Percentiles rank a stretch among this genome's conserved stretches.
Evolutionary conservation across 2,113 vertebrate genomes (phyloP).

Genomic region (Phasianus colchicus): DNA sequence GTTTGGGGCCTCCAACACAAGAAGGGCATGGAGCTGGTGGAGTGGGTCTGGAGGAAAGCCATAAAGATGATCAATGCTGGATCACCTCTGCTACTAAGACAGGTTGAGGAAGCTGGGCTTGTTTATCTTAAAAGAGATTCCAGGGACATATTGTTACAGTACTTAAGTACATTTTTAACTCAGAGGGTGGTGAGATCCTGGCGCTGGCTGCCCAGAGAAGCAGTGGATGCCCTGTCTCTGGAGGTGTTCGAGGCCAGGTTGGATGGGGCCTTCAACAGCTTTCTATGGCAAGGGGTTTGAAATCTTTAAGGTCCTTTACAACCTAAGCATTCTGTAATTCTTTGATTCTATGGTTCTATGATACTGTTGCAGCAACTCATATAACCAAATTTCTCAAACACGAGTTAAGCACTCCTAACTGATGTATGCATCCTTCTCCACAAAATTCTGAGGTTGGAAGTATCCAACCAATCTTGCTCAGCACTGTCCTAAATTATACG

Average conservation of each 20-base stretch:
- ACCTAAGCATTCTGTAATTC: background rate
- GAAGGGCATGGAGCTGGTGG: background rate
- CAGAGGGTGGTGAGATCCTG: background rate
- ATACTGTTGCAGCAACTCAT: accelerated
- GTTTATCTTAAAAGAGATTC: too few species aligned
- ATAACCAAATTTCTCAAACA: background rate
- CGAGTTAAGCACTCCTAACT: background rate
- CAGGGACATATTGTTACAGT: background rate
- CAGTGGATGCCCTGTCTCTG: background rate
- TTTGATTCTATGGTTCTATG: background rate
- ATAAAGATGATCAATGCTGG: background rate
- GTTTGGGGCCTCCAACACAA: background rate
- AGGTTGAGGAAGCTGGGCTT: background rate
- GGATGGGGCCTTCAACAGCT: background rate
- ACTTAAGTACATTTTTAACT: background rate
- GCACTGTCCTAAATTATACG: too few species aligned
- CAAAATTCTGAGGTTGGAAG: background rate
- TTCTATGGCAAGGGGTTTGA: background rate
- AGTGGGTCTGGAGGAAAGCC: too few species aligned
- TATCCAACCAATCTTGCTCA: background rate
- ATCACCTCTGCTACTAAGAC: background rate
- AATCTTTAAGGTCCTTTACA: background rate
- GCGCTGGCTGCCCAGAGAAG: background rate
- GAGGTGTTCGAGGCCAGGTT: background rate
- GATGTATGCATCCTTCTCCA: background rate